Evolutionary conservation across 2,797 vertebrate species (phyloP).

Genomic region (Carcharodon carcharias): DNA sequence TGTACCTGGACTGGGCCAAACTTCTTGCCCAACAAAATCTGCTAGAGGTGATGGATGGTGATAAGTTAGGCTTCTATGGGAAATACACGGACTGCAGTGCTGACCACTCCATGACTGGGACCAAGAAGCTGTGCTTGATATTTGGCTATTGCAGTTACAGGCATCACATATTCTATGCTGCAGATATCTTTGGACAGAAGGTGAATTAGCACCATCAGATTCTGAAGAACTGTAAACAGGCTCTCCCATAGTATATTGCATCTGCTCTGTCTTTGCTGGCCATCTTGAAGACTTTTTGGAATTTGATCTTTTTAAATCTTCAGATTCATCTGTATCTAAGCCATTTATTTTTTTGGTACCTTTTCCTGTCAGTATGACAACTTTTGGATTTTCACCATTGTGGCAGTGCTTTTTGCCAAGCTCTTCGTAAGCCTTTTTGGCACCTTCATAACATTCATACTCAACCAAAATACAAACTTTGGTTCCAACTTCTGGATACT

Average conservation of each 20-base stretch:
- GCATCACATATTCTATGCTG: conserved; percentile 16
- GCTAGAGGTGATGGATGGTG: not conserved
- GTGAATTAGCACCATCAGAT: conserved; percentile 39
- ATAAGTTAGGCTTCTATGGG: conserved; percentile 30
- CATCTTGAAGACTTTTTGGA: conserved; percentile 41
- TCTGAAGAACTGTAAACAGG: conserved; percentile 45
- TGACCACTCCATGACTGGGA: conserved; percentile 20
- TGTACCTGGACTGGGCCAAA: conserved; percentile 42
- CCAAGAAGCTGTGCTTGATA: conserved; percentile 38
- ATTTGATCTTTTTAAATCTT: conserved; percentile 37
- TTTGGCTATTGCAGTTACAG: conserved; percentile 2
- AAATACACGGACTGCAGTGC: not conserved
- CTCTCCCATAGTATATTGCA: conserved; percentile 40
- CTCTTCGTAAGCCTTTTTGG: conserved; percentile 53
- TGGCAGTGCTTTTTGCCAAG: conserved; percentile 47
- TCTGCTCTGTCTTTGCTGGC: conserved; percentile 36
- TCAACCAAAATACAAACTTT: conserved; percentile 62
- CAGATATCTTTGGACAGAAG: conserved; percentile 43
- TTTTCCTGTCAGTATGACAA: conserved; percentile 53
- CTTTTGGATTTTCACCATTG: conserved; percentile 42
- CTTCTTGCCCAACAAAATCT: fast-evolving
- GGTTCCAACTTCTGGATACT: conserved; percentile 59
- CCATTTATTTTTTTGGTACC: conserved; percentile 47
- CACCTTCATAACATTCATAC: conserved; percentile 60
- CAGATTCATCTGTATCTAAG: conserved; percentile 40